Percentiles rank a stretch among this genome's conserved stretches.
phyloP scores from a whole-genome alignment of 1,140 invertebrate species.

The Copidosoma floridanum region DNA sequence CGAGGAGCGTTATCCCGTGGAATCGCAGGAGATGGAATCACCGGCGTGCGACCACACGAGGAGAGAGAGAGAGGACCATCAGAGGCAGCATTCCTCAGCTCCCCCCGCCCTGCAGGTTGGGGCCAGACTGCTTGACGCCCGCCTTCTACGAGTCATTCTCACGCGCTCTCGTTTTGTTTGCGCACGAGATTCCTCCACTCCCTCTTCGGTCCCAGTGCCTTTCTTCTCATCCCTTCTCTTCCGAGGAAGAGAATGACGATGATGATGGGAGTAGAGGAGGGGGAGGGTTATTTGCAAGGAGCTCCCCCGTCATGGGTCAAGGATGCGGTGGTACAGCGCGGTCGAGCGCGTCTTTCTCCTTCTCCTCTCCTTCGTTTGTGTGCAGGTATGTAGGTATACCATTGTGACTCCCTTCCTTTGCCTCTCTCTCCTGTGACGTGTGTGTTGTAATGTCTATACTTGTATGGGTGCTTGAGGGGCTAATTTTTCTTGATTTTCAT shows the following conservation, averaged over 20 bases:
- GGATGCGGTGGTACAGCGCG: conserved; percentile 9
- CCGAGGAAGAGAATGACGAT: too few species aligned
- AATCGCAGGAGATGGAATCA: not conserved
- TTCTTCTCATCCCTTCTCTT: not conserved
- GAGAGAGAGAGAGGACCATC: too few species aligned
- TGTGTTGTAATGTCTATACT: not conserved
- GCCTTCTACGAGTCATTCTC: conserved; percentile 24
- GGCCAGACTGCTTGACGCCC: conserved; percentile 20
- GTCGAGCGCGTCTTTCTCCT: conserved; percentile 7
- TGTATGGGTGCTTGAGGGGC: not conserved
- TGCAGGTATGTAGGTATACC: too few species aligned
- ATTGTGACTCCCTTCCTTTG: not conserved
- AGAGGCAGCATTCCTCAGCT: too few species aligned
- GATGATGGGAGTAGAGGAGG: too few species aligned
- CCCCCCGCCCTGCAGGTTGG: not conserved
- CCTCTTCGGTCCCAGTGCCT: not conserved
- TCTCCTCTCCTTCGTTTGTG: too few species aligned
- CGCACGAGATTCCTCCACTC: conserved; percentile 1
- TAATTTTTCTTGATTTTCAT: not conserved
- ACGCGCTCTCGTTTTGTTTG: not conserved
- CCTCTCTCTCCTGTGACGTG: too few species aligned
- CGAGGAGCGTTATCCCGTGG: not conserved
- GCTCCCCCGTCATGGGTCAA: conserved; percentile 19
- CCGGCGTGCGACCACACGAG: too few species aligned
- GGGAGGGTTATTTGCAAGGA: too few species aligned